Base-by-base conservation (phyloP, 2,113 vertebrate species). In the Pimephales promelas region DNA sequence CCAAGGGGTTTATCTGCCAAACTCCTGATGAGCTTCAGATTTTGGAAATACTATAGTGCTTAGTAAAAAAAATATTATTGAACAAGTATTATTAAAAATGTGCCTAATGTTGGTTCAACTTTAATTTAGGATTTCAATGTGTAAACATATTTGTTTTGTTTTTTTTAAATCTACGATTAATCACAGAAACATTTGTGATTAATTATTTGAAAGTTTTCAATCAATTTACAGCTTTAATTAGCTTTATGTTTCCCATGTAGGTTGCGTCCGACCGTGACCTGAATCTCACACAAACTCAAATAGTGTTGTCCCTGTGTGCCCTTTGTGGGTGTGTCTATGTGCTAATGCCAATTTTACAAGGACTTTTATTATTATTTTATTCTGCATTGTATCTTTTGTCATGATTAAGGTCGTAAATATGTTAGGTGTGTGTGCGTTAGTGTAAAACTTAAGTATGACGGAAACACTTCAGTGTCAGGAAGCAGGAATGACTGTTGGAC, bases 381-480 rank as follows among this genome's bases (percentile, higher is more conserved):
- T 2, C 13, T 43, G 75, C 75, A 77, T 61, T 79, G 74, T 40
- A 59, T 59, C 31, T 36, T 59, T n/a, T n/a, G 36, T 45, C n/a
- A 62, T 62, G 9, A 61, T 45, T 45, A 78, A 43, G 56, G 68
- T 36, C 70, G 45, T 79, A 14, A 68, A 26, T 61, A n/a, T 79
- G 62, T 76, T 77, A 84, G 86, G 85, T 84, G 10, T 56, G 79
- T 31, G 6, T 84, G 82, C 85, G 86, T 89, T 26, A 40, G 43
- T 84, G 20, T 54, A 28, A 66, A 40, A 80, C 85, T 87, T n/a
- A 84, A 88, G 87, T 22, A 20, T 13, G 34, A 59, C 45, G 66
- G 89, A 92, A 87, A 84, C 47, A 89, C 88, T 90, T 93, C 84
- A 91, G 90, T 93, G 90, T 87, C 90, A 92, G 93, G 92, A 93